phyloP scores from a whole-genome alignment of 2,888 invertebrate genomes.

The Himalopsyche kuldschensis region DNA sequence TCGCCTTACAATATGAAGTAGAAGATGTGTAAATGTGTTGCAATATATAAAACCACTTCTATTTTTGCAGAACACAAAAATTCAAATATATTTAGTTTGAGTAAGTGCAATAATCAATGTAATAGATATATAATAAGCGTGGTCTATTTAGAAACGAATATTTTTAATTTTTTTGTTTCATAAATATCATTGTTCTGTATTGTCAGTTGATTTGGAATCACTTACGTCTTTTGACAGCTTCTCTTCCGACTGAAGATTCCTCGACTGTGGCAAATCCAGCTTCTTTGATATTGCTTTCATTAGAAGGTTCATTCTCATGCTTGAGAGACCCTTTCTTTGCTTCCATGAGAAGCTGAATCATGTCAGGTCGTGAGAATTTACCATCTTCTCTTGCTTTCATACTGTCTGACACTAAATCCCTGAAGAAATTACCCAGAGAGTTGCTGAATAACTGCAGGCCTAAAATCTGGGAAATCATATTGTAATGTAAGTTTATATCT shows the following conservation, averaged over 20 bases:
- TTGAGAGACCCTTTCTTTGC: slow-evolving; percentile 49
- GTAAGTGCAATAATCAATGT: no score
- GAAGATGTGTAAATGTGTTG: no score
- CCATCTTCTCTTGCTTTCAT: not conserved
- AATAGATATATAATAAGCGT: not conserved
- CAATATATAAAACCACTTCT: no score
- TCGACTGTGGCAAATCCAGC: slow-evolving; percentile 52
- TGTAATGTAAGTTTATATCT: not conserved
- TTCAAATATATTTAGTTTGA: no score
- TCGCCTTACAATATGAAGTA: no score
- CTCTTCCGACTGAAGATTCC: slow-evolving; percentile 49
- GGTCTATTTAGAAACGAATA: not conserved
- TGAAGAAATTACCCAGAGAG: not conserved
- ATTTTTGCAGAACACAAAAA: no score
- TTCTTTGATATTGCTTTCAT: slow-evolving; percentile 43
- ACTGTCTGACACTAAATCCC: slow-evolving; percentile 13
- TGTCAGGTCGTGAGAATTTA: slow-evolving; percentile 52
- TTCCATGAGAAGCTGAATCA: slow-evolving; percentile 61
- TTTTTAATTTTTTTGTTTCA: not conserved
- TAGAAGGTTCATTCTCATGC: slow-evolving; percentile 41
- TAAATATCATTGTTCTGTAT: not conserved
- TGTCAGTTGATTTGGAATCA: not conserved
- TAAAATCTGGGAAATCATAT: not conserved
- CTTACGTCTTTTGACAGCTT: slow-evolving; percentile 37
- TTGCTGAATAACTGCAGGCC: not conserved